Percentiles rank a stretch among this genome's conserved stretches.
Conservation (phyloP, 2,888 invertebrate genomes). For the Rhopalosiphum nymphaeae region DNA sequence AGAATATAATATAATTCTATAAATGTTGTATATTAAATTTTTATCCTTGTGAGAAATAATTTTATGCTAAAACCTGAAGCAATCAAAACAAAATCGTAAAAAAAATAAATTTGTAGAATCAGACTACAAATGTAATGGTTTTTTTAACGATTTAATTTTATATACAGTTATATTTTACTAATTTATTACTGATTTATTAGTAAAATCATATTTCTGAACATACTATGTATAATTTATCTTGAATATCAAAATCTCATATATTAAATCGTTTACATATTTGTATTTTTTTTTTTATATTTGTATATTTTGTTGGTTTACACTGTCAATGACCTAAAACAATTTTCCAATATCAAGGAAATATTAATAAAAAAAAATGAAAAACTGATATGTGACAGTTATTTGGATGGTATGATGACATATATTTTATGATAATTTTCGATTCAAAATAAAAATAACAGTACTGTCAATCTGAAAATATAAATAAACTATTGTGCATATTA, state of each 20-base stretch:
- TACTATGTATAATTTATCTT: neutral
- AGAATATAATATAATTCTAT: neutral
- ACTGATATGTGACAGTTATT: slow-evolving; percentile 27
- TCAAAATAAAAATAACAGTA: neutral
- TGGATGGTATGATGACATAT: neutral
- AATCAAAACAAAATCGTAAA: neutral
- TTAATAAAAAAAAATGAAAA: neutral
- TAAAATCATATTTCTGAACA: neutral
- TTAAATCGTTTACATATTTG: neutral
- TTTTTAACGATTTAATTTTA: neutral
- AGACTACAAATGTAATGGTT: neutral
- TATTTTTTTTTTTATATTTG: neutral
- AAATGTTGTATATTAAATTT: neutral
- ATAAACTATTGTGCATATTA: neutral
- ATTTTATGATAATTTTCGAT: neutral
- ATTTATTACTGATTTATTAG: neutral
- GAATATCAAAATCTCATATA: neutral
- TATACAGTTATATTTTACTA: neutral
- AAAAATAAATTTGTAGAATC: neutral
- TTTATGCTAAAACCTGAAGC: neutral
- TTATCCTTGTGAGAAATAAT: neutral
- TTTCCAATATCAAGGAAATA: slow-evolving; percentile 19
- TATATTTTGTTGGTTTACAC: neutral
- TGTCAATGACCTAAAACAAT: slow-evolving; percentile 28
- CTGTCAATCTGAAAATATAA: neutral